Base-by-base conservation (phyloP, 2,797 vertebrate genomes). In the Acanthiza pusilla region DNA sequence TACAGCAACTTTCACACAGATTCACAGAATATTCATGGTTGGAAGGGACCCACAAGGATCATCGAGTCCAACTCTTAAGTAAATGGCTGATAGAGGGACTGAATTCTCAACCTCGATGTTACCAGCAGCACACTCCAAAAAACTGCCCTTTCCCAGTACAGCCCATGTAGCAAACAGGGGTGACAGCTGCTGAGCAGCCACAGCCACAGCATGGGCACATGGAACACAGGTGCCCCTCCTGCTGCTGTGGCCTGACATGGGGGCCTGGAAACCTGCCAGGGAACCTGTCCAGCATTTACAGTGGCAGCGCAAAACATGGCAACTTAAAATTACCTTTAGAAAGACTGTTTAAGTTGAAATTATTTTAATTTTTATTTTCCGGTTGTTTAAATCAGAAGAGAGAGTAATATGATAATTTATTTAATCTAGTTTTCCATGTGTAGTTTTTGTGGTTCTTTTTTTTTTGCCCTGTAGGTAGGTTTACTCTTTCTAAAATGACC, bases 111-210 rank as follows among this genome's bases (percentile, higher is more conserved):
- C 36, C 26, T 32, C 32, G 45, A n/a, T 38, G 27, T 38, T 67
- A 29, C 19, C 38, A n/a, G 58, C 22, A 19, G 14, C 22, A 22
- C 13, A 45, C 10, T 67, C 54, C 38, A 38, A 16, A 47, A 27
- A 38, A 11, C 8, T 16, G 38, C 62, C 32, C 34, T 43, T 81
- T 88, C 32, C 38, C 21, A 42, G 58, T 55, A 45, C 47, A 68
- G 29, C 2, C 3, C 32, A 29, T 0, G 1, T 13, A 55, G 10
- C 50, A 60, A 70, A 60, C 23, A 36, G 1, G 1, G 27, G 32
- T 25, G 61, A 47, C 26, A 23, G 55, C 68, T 57, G 55, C 76
- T 34, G 29, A 73, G 65, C 80, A 79, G 34, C 34, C 19, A 8
- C 10, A 68, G 3, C 42, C 55, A 76, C 42, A 61, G 32, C 18